Conservation (phyloP, 2,113 vertebrate genomes). For the Campylomormyrus tamandua region DNA sequence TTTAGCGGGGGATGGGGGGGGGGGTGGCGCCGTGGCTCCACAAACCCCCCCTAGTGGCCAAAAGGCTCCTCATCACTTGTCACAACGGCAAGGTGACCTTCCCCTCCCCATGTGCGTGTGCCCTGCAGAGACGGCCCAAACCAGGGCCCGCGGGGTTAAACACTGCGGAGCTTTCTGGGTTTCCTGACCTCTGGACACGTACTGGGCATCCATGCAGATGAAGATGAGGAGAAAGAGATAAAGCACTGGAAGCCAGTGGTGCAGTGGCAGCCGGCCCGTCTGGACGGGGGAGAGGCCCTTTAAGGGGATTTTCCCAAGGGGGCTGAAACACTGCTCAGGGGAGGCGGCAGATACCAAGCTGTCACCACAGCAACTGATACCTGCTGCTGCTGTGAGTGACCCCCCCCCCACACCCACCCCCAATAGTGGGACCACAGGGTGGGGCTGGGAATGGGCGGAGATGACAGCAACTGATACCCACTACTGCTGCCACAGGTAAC, state of each 20-base stretch:
- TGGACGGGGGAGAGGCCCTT: slow-evolving; percentile 11
- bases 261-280: not conserved
- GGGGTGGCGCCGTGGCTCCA: not conserved
- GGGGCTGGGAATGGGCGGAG: not conserved
- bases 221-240: not conserved
- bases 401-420: not conserved
- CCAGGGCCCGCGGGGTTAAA: not conserved
- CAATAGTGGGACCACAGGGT: not conserved
- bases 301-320: not conserved
- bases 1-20: not conserved
- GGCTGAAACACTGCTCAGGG: slow-evolving; percentile 15
- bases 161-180: not conserved
- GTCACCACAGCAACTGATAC: slow-evolving; percentile 2
- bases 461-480: not conserved
- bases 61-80: not conserved
- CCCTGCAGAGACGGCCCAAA: not conserved
- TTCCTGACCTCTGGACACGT: not conserved
- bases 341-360: not conserved
- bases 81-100: not conserved
- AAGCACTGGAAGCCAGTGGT: not conserved
- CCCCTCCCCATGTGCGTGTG: not conserved
- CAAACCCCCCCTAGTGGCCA: not conserved
- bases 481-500: not conserved
- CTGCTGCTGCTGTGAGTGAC: slow-evolving; percentile 4
- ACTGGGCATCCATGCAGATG: not conserved